A percentile compares a stretch with the other conserved stretches of the same genome.
phyloP scores from a whole-genome alignment of 2,797 vertebrate species.

The Tiaroga cobitis region DNA sequence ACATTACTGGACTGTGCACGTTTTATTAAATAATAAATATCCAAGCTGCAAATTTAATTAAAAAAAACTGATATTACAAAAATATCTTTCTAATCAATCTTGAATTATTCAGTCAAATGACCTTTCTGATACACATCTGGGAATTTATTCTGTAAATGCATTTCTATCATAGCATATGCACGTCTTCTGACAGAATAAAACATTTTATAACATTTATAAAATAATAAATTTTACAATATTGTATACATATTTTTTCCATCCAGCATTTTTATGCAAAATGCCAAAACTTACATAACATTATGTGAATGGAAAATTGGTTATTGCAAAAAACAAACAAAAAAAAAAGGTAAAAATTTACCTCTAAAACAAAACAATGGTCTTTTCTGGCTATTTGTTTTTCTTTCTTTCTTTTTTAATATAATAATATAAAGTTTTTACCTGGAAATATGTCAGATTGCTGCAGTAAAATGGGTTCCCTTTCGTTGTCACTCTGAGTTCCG shows the following conservation, averaged over 20 bases:
- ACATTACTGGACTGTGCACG: neutral
- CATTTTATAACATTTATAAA: no score
- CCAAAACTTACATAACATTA: neutral
- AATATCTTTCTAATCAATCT: neutral
- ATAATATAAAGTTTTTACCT: neutral
- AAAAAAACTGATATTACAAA: neutral
- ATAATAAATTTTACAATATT: neutral
- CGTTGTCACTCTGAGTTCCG: no score
- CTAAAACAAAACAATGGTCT: neutral
- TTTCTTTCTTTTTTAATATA: neutral
- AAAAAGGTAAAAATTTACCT: no score
- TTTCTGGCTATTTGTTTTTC: neutral
- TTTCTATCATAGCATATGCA: neutral
- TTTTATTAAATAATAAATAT: neutral
- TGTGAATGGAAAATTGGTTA: neutral
- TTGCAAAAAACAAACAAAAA: no score
- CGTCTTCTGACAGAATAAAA: neutral
- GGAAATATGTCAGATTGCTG: neutral
- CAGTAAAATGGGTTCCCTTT: neutral
- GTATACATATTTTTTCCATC: constrained; percentile 2
- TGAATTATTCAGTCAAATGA: neutral
- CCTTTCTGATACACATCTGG: neutral
- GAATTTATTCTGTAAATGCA: neutral
- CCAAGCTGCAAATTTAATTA: no score
- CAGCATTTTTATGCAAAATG: neutral